Evolutionary conservation across 2,888 invertebrate species (phyloP).

Genomic region (Luperina testacea): DNA sequence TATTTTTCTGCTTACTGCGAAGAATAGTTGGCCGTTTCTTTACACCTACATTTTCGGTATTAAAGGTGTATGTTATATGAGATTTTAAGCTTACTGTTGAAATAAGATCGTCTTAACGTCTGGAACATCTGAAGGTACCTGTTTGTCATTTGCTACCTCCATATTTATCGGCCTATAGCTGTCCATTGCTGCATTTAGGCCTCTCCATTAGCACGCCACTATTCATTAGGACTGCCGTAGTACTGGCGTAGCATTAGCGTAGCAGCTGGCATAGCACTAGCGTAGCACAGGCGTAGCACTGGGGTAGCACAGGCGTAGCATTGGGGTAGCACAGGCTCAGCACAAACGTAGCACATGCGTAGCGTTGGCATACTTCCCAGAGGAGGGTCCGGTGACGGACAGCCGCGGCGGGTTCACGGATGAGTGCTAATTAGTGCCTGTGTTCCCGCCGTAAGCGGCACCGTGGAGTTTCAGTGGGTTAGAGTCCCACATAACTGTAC

Average conservation of each 20-base stretch:
- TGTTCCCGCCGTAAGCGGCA: too few species aligned
- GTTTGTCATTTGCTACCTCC: neutral
- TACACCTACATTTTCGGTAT: constrained; percentile 59
- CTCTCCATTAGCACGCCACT: neutral
- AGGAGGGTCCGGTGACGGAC: too few species aligned
- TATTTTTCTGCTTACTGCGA: constrained; percentile 71
- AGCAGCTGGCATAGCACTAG: neutral
- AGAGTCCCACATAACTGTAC: too few species aligned
- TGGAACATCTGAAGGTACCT: neutral
- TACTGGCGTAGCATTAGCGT: neutral
- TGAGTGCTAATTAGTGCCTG: too few species aligned
- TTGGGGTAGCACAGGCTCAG: neutral
- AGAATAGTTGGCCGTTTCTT: constrained; percentile 67
- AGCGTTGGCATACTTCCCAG: too few species aligned
- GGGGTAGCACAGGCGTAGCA: neutral
- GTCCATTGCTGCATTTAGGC: too few species aligned
- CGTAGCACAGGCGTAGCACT: neutral
- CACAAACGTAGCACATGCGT: neutral
- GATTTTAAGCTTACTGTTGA: constrained; percentile 35
- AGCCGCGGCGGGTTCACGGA: too few species aligned
- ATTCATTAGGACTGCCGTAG: neutral
- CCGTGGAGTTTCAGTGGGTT: too few species aligned
- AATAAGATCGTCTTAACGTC: constrained; percentile 5
- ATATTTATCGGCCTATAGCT: neutral
- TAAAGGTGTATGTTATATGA: constrained; percentile 44